Evolutionary conservation across 2,113 vertebrate species (phyloP).

Genomic region (Orycteropus afer): DNA sequence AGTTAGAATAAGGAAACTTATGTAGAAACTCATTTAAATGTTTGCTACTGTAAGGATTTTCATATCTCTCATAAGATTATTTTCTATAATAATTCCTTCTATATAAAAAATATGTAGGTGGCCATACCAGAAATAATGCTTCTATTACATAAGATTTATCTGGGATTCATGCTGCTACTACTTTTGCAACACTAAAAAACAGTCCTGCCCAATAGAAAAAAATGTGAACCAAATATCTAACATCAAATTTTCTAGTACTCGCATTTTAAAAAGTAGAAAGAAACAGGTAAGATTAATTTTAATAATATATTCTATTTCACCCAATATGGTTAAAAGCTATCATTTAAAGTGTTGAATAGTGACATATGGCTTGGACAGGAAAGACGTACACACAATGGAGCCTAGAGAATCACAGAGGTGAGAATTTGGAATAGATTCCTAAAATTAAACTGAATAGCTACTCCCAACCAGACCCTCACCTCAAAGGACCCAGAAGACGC

Average conservation of each 20-base stretch:
- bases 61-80: neutral
- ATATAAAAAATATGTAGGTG: neutral
- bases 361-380: neutral
- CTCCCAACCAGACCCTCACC: neutral
- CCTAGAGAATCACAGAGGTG: neutral
- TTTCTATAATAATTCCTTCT: neutral
- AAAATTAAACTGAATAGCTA: neutral
- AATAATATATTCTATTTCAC: no score
- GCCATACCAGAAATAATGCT: constrained; percentile 15
- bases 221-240: neutral
- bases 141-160: neutral
- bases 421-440: neutral
- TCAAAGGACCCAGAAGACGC: neutral
- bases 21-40: constrained; percentile 29
- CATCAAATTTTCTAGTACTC: neutral
- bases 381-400: neutral
- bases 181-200: neutral
- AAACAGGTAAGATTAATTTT: no score
- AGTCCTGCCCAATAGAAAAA: neutral
- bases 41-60: constrained; percentile 25
- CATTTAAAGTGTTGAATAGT: neutral
- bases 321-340: neutral
- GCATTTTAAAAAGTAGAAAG: neutral
- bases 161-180: neutral
- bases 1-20: neutral